Base-by-base conservation (phyloP, 2,113 vertebrate species). In the Nanger granti region DNA sequence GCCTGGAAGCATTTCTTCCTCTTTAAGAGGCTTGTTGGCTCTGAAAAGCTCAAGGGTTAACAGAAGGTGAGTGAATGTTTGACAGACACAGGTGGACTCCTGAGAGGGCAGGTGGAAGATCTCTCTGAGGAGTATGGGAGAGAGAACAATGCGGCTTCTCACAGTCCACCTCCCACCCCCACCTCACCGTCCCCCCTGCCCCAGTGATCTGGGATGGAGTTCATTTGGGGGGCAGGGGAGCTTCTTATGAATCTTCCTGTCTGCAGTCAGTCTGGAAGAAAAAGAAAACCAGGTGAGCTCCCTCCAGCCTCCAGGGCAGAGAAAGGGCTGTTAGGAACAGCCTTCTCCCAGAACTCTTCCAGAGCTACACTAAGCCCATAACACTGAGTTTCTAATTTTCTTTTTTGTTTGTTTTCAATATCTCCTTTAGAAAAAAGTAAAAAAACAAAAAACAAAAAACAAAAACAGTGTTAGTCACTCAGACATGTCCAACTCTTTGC, bases 11-110 rank as follows among this genome's bases (percentile, higher is more conserved):
- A 15, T 95, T 92, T 96, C 94, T 96, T 88, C 82, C 90, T 93
- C 41, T 95, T 91, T 59, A 55, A 96, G 85, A 97, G 89, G 60
- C 5, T 93, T 96, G 88, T 97, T 98, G 96, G 94, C 91, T 95
- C n/a, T 92, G 49, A 95, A 96, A 87, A 73, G 20, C 88, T 87
- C 86, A 90, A 93, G 88, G 82, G 97, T 97, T 97, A 97, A 97
- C 93, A 83, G 95, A 95, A 96, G 97, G 96, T 97, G 90, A 97
- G 57, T 64, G 91, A 84, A 69, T 11, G 26, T 89, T 98, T 97
- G 83, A 90, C 64, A 88, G 95, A 86, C 86, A 47, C 1, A 84
- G 87, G 88, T 31, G 0, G 92, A 80, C 83, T 97, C 97, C 96
- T 66, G 73, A 97, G 92, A 97, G 93, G 85, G 97, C 92, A 95